A percentile compares a stretch with the other conserved stretches of the same genome.
phyloP scores from a whole-genome alignment of 2,888 invertebrate species.

The Chrysopilus asiliformis region DNA sequence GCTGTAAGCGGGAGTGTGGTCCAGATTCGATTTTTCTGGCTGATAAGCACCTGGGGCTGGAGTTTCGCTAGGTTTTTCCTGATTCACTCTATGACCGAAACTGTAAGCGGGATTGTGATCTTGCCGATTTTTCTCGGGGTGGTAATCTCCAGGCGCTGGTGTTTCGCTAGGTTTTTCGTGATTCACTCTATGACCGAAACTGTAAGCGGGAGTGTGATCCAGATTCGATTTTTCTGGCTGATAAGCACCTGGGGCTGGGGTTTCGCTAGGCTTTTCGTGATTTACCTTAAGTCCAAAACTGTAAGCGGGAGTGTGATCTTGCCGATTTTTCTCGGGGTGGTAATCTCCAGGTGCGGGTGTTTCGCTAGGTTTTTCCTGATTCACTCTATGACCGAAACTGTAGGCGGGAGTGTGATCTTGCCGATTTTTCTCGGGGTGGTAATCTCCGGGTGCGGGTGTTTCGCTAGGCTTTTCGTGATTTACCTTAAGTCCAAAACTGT shows the following conservation, averaged over 20 bases:
- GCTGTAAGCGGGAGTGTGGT: conserved; percentile 40
- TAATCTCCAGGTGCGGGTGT: conserved; percentile 45
- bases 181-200: conserved; percentile 41
- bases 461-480: conserved; percentile 24
- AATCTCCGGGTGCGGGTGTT: conserved; percentile 38
- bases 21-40: conserved; percentile 45
- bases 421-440: conserved; percentile 40
- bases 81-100: conserved; percentile 52
- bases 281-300: conserved; percentile 39
- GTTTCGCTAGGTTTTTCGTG: conserved; percentile 22
- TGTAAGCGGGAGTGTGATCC: conserved; percentile 41
- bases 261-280: conserved; percentile 38
- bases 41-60: conserved; percentile 47
- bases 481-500: conserved; percentile 39
- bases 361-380: conserved; percentile 35
- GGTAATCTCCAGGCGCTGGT: conserved; percentile 47
- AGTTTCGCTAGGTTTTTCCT: conserved; percentile 41
- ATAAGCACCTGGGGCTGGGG: conserved; percentile 42
- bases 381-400: conserved; percentile 55
- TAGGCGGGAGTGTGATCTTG: conserved; percentile 51
- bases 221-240: conserved; percentile 41
- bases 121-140: conserved; percentile 39
- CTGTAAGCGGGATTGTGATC: conserved; percentile 55
- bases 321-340: conserved; percentile 38
- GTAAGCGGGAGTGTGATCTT: conserved; percentile 41